A percentile compares a stretch with the other conserved stretches of the same genome.
phyloP scores from a whole-genome alignment of 1,140 invertebrate genomes.

The Paraescarpia echinospica region DNA sequence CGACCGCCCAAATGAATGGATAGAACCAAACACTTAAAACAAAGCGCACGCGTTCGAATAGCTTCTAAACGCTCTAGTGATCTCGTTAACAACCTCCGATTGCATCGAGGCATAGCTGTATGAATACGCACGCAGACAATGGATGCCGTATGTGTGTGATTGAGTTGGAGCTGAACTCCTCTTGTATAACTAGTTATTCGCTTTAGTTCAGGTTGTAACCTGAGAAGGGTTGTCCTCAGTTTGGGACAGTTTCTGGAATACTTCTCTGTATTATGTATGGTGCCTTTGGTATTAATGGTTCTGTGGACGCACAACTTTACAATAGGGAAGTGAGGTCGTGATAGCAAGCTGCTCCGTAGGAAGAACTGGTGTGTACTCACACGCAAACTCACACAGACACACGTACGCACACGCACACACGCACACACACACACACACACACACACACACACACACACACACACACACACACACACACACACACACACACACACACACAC shows the following conservation, averaged over 20 bases:
- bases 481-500: no score
- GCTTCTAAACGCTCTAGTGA: background rate
- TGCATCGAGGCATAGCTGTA: background rate
- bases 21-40: constrained; percentile 9
- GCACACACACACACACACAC: no score
- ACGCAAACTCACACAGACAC: no score
- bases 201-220: background rate
- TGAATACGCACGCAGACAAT: background rate
- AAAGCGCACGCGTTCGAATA: background rate
- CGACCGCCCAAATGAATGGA: background rate
- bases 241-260: background rate
- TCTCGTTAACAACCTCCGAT: background rate
- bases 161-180: background rate
- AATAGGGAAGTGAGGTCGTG: no score
- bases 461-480: no score
- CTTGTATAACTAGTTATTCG: background rate
- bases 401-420: no score
- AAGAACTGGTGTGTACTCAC: no score
- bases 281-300: no score
- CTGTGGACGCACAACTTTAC: no score
- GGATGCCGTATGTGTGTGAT: background rate
- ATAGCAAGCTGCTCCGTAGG: no score
- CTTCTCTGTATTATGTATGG: no score
- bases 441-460: no score
- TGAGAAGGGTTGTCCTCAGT: background rate